A percentile compares a stretch with the other conserved stretches of the same genome.
Conservation (phyloP, 2,797 vertebrate genomes). For the Amniataba percoides region DNA sequence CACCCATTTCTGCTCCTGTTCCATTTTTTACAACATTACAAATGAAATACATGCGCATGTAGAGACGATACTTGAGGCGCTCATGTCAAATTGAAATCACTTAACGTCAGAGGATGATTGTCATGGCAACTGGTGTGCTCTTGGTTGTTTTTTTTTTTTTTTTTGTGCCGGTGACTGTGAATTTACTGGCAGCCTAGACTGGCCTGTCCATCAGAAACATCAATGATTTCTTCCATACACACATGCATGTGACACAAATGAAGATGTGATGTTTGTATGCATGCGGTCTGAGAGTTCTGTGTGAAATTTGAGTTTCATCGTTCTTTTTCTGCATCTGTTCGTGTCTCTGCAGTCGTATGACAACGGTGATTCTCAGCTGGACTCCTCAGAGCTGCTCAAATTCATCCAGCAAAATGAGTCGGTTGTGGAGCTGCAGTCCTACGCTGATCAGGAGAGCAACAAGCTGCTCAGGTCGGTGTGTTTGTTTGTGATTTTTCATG, state of each 20-base stretch:
- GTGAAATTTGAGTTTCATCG: background rate
- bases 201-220: constrained; percentile 1
- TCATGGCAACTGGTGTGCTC: background rate
- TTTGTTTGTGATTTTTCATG: background rate
- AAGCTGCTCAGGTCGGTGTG: constrained; percentile 91
- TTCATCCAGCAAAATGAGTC: constrained; percentile 98
- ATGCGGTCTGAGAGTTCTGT: background rate
- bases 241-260: background rate
- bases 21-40: background rate
- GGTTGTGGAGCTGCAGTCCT: constrained; percentile 92
- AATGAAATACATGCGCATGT: background rate
- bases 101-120: background rate
- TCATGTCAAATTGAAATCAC: constrained; percentile 8
- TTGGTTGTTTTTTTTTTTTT: background rate
- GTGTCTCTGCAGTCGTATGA: constrained; percentile 89
- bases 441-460: constrained; percentile 95
- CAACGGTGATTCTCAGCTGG: constrained; percentile 92
- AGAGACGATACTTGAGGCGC: background rate
- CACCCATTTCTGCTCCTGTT: background rate
- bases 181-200: background rate
- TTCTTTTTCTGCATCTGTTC: background rate
- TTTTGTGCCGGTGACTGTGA: background rate
- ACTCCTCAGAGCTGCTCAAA: constrained; percentile 95
- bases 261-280: background rate
- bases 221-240: background rate